These are phyloP conservation scores for Gambelia wislizenii DNA, from an alignment of 2,797 vertebrate species.

Conservation along the genomic window DNA sequence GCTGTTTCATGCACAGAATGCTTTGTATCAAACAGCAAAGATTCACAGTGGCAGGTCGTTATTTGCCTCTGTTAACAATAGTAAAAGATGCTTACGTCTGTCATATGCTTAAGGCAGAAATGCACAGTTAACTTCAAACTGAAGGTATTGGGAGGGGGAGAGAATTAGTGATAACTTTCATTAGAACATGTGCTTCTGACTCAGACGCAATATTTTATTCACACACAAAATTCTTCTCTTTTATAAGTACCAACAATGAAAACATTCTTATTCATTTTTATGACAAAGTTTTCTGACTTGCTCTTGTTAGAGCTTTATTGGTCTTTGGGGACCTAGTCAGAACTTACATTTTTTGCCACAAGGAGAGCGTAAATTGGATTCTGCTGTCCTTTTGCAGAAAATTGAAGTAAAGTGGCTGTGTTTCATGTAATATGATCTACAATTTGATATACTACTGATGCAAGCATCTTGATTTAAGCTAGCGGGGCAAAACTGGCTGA, in stretches of 20 bases:
- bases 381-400: background rate
- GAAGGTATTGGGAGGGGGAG: background rate
- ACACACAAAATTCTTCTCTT: background rate
- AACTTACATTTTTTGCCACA: background rate
- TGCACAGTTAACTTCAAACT: background rate
- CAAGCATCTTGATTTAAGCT: background rate
- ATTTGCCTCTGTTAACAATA: background rate
- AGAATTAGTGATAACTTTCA: background rate
- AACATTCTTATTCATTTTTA: background rate
- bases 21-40: background rate
- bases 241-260: background rate
- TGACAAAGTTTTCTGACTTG: constrained; percentile 9
- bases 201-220: constrained; percentile 8
- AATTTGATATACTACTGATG: background rate
- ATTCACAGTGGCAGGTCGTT: background rate
- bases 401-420: background rate
- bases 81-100: background rate
- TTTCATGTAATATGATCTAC: background rate
- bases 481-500: background rate
- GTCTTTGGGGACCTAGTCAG: background rate
- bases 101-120: constrained; percentile 16
- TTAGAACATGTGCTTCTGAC: background rate
- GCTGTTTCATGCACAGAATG: background rate
- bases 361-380: background rate
- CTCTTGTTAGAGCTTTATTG: background rate